Evolutionary conservation across 2,888 invertebrate species (phyloP), one percentile per base, ranked within the genome.

Genomic region (Ditylenchus weischeri): DNA sequence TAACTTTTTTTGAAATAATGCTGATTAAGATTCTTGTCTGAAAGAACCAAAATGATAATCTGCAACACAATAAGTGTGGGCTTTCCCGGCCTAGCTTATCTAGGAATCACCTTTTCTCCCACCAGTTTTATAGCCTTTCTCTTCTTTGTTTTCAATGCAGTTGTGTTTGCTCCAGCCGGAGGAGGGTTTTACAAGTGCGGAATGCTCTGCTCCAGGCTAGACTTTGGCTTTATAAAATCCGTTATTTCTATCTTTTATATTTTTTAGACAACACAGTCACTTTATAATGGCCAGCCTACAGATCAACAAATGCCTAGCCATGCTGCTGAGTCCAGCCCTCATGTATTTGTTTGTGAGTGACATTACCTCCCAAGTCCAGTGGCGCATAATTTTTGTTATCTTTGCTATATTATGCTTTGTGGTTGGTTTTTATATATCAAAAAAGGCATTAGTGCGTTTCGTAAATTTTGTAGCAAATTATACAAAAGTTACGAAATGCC

Each of bases 21-120:
- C 29, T 43, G 11, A 8, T 43, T 43, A 43, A 43, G 78, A 51
- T 77, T 69, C 61, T 54, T 76, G 23, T 70, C 75, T 13, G 80
- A 80, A 61, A 71, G 70, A 19, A 64, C 69, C 43, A 80, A 80
- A 61, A 74, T 80, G 76, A 69, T 75, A 68, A 70, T 79, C 43
- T 80, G 78, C 74, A 80, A 80, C 69, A 75, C 77, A 8, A 76
- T 80, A 49, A 76, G 79, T n/a, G 65, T 80, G 21, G 76, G 71
- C 65, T 66, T 72, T 6, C 66, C 73, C 6, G 74, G 65, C 38
- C 19, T 75, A 13, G 57, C 57, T 49, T 72, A 74, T 60, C 35
- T 66, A 11, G 60, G 66, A 8, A 64, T 76, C 49, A 71, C 72
- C 15, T 77, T 69, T 61, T 64, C 76, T 47, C 76, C 75, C 18